phyloP scores from a whole-genome alignment of 2,888 invertebrate genomes.

The Ochlodes sylvanus region DNA sequence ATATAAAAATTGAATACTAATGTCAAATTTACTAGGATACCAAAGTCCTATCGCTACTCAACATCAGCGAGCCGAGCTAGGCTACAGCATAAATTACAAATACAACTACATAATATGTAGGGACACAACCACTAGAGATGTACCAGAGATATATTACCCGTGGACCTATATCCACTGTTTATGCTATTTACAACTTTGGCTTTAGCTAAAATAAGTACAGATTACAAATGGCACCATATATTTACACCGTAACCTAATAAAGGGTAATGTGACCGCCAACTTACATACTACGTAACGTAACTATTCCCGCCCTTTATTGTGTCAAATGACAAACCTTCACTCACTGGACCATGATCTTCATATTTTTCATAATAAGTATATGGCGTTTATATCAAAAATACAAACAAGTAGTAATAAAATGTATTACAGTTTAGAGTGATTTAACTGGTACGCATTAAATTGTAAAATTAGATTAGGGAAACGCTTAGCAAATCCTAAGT shows the following conservation, averaged over 20 bases:
- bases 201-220: constrained; percentile 65
- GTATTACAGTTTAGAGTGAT: not conserved
- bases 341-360: not conserved
- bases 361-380: constrained; percentile 1
- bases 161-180: constrained; percentile 31
- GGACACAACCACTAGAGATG: constrained; percentile 63
- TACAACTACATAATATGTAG: constrained; percentile 39
- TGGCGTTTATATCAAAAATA: constrained; percentile 1
- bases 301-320: constrained; percentile 4
- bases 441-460: not conserved
- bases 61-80: not conserved
- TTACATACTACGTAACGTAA: constrained; percentile 3
- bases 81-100: not conserved
- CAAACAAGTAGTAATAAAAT: not conserved
- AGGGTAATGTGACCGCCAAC: constrained; percentile 39
- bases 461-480: not conserved
- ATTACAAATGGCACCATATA: constrained; percentile 55
- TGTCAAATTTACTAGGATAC: too few relatives aligned
- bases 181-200: constrained; percentile 79
- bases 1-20: too few relatives aligned
- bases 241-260: constrained; percentile 51
- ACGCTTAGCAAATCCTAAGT: not conserved
- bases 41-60: not conserved
- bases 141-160: constrained; percentile 43
- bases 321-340: not conserved